Conservation (phyloP, 2,888 invertebrate species). For the Parapristionchus giblindavisi region DNA sequence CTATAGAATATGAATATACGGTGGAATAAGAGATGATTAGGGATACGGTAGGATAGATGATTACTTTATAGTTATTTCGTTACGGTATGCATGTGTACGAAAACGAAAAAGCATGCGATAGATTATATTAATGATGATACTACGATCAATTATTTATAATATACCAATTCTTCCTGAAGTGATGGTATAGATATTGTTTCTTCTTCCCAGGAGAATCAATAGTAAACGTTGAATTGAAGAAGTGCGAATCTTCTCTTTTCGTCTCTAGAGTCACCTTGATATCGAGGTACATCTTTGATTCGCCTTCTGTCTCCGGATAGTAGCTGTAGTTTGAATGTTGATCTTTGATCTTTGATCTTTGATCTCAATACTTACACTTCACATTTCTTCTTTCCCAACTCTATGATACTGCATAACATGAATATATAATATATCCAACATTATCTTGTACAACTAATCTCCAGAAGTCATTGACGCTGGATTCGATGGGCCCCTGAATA, state of each 20-base stretch:
- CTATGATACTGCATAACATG: constrained; percentile 21
- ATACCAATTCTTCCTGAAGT: constrained; percentile 19
- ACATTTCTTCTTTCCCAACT: constrained; percentile 26
- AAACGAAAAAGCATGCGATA: too few relatives aligned
- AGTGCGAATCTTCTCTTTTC: neutral
- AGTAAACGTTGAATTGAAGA: constrained; percentile 7
- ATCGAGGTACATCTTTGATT: neutral
- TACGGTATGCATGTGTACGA: too few relatives aligned
- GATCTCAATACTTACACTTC: neutral
- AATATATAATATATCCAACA: constrained; percentile 14
- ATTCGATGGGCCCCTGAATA: constrained; percentile 17
- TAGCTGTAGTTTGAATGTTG: neutral
- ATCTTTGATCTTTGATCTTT: neutral
- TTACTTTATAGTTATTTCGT: too few relatives aligned
- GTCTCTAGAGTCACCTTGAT: neutral
- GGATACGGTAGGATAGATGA: neutral
- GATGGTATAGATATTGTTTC: constrained; percentile 18
- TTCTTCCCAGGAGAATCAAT: neutral
- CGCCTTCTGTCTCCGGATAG: neutral
- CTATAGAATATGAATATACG: neutral
- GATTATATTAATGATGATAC: too few relatives aligned
- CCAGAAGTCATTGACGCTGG: constrained; percentile 8
- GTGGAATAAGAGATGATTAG: neutral
- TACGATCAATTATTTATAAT: too few relatives aligned
- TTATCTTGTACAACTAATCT: constrained; percentile 14